These are phyloP conservation scores for Dendrocopos noguchii DNA, from an alignment of 2,113 vertebrate genomes.

Conservation along the genomic window DNA sequence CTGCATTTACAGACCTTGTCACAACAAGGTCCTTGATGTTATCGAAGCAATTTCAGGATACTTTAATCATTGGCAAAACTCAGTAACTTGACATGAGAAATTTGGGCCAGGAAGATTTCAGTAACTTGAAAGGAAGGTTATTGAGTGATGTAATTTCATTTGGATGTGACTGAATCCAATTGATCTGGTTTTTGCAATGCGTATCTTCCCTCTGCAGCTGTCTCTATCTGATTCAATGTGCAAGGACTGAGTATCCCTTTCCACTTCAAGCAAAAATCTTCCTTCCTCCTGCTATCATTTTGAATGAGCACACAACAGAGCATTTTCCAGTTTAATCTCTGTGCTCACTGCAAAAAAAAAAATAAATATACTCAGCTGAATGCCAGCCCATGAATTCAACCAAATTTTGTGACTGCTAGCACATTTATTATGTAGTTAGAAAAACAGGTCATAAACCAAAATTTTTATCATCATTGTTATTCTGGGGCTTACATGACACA, in stretches of 20 bases:
- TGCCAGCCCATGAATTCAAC: background rate
- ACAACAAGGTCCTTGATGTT: constrained; percentile 84
- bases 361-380: background rate
- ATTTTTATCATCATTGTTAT: background rate
- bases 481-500: background rate
- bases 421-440: background rate
- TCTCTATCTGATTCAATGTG: constrained; percentile 76
- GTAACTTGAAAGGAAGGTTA: constrained; percentile 84
- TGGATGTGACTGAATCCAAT: constrained; percentile 74
- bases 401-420: background rate
- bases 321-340: constrained; percentile 28
- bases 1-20: constrained; percentile 75
- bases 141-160: constrained; percentile 88
- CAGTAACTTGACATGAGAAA: constrained; percentile 73
- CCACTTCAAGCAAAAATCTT: constrained; percentile 36
- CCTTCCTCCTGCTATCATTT: constrained; percentile 33
- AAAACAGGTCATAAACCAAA: background rate
- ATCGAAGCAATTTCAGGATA: constrained; percentile 81
- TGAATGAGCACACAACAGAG: constrained; percentile 1
- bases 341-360: background rate
- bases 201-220: constrained; percentile 76
- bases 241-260: constrained; percentile 56
- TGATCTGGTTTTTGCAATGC: constrained; percentile 80
- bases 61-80: constrained; percentile 87
- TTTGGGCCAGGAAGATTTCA: constrained; percentile 75